Base-by-base conservation (phyloP, 2,113 vertebrate species). In the Machaerirhynchus nigripectus region DNA sequence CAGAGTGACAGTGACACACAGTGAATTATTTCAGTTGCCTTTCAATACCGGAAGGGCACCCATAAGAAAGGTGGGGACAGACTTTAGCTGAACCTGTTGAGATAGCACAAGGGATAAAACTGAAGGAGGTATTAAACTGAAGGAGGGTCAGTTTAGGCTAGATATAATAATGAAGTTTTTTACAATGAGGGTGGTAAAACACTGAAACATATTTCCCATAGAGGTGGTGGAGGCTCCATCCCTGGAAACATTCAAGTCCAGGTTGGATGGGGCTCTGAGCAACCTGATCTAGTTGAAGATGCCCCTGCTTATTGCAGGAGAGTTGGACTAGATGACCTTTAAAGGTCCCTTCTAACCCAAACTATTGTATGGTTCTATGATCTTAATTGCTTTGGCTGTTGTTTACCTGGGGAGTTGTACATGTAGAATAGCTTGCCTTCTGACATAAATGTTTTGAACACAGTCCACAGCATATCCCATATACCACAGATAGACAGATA, bases 401-500 rank as follows among this genome's bases (percentile, higher is more conserved):
- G 6, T 68, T 85, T 76, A 20, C 40, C 21, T 42, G 47, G 14
- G 9, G 12, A 84, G 6, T 40, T 26, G 28, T 53, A 16, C 52
- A 30, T 53, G 52, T 30, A 53, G 27, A 79, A 78, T 33, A 79
- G 9, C 7, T 53, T 67, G 21, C 11, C 8, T 89, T 77, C 57
- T 49, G 31, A 23, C 3, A 2, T 40, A 55, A 68, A 28, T 14
- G 15, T 65, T 94, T 84, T 50, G 27, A 73, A 33, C 15, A 6
- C 40, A 80, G 33, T 60, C 2, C 0, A 22, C 0, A 6, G 27
- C 17, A 23, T 53, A 42, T 71, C 17, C 17, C 5, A 1, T 44
- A 15, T 26, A 33, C 57, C 15, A 26, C 0, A 1, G 46, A 17
- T 35, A 35, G 26, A 37, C 37, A 10, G 28, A n/a, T 8, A 15